These are phyloP conservation scores for Bungarus multicinctus DNA, from an alignment of 2,113 vertebrate genomes.

Conservation along the genomic window DNA sequence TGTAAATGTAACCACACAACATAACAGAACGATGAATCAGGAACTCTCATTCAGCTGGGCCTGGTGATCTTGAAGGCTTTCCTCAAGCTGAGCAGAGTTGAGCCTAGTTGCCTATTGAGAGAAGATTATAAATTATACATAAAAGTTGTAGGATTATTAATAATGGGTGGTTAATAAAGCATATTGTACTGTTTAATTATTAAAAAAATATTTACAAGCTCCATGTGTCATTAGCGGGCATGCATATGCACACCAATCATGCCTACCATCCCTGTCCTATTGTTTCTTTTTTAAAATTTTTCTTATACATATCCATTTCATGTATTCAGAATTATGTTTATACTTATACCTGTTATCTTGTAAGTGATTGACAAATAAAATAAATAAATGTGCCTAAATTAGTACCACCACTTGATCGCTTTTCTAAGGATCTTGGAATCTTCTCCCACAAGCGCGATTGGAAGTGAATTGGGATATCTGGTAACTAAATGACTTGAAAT, in stretches of 20 bases:
- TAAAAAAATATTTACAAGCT: background rate
- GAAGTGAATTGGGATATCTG: background rate
- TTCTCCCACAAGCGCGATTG: background rate
- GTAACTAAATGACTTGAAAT: background rate
- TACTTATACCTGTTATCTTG: too few relatives aligned
- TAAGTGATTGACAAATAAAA: too few relatives aligned
- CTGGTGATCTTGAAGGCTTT: background rate
- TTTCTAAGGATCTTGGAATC: background rate
- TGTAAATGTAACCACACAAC: background rate
- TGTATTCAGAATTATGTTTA: too few relatives aligned
- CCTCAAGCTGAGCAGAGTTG: background rate
- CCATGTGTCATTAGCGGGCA: too few relatives aligned
- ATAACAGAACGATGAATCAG: background rate
- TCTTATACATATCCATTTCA: too few relatives aligned
- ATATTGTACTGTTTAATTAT: background rate
- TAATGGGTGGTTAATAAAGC: background rate
- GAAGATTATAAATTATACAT: background rate
- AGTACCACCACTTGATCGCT: background rate
- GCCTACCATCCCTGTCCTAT: too few relatives aligned
- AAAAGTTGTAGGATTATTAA: background rate
- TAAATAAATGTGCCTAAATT: background rate
- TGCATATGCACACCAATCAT: too few relatives aligned
- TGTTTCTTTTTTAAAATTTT: too few relatives aligned
- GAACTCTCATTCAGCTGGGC: background rate
- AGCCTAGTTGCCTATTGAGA: background rate